Evolutionary conservation across 2,888 invertebrate species (phyloP), one percentile per base, ranked within the genome.

Genomic region (Cremastinae sp.): DNA sequence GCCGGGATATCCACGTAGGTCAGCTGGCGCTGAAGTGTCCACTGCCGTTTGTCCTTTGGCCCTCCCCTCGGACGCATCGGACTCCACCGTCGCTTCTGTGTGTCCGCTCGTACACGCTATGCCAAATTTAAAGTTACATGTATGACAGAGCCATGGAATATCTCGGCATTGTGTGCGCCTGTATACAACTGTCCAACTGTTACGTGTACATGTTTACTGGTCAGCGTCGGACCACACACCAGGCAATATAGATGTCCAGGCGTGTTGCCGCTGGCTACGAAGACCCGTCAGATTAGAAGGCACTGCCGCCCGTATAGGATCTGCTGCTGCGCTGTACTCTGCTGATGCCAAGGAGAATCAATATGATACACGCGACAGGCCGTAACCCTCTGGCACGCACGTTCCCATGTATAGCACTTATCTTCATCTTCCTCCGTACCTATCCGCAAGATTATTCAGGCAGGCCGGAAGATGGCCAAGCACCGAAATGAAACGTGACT

Each of bases 311-410:
- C n/a, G n/a, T n/a, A 8, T 16, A 61, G 53, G 38, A 62, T 64
- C 61, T 62, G 36, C 14, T 66, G 61, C 62, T 28, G 68, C 47
- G 59, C 61, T 73, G 45, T 18, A 14, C 28, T 28, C 64, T 65
- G 61, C 66, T 71, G 66, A 71, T 70, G 71, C 54, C 75, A 66
- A 68, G 34, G 49, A 56, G 28, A 75, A 68, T 72, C 68, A 62
- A 72, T 72, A 68, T 62, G 65, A 72, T 43, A 66, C 47, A 49
- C 49, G 28, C 53, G 43, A 56, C 75, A 71, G 28, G 34, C 36
- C 34, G 49, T 45, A 49, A 43, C 49, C 43, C 56, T 56, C 41
- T 22, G 61, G 34, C 43, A 62, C 58, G 66, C 58, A 75, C 45
- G 51, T 62, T 20, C 47, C 12, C 58, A 45, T 70, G n/a, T 38